Conservation (phyloP, 2,797 vertebrate species). For the Pseudomugil gertrudae region DNA sequence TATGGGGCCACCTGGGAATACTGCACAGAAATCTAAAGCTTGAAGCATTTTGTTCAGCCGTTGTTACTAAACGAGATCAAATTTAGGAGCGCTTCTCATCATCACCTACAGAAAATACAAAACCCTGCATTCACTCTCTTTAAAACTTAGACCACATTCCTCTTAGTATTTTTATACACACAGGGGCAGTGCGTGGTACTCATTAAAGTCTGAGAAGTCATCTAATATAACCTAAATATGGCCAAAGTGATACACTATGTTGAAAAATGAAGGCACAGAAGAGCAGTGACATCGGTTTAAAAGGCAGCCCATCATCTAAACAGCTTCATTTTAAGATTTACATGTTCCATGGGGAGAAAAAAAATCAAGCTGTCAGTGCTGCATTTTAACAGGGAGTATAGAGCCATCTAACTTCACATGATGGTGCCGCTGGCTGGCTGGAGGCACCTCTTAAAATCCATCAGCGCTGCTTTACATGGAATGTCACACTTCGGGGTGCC, state of each 20-base stretch:
- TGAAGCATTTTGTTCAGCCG: slow-evolving; percentile 2
- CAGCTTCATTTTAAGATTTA: slow-evolving; percentile 40
- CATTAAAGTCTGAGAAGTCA: background rate
- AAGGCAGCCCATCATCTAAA: slow-evolving; percentile 36
- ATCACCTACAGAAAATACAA: slow-evolving; percentile 34
- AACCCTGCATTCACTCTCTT: slow-evolving; percentile 45
- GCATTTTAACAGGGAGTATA: slow-evolving; percentile 40
- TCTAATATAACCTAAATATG: slow-evolving; percentile 6
- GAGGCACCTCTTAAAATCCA: slow-evolving; percentile 75
- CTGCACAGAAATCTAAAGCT: slow-evolving; percentile 9
- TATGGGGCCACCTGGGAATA: slow-evolving; percentile 33
- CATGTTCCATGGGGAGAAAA: slow-evolving; percentile 28
- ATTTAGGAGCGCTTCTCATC: slow-evolving; percentile 36
- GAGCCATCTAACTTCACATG: slow-evolving; percentile 56
- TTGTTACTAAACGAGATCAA: slow-evolving; percentile 32
- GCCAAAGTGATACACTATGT: no score
- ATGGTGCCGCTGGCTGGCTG: slow-evolving; percentile 38
- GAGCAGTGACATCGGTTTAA: slow-evolving; percentile 17
- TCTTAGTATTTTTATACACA: slow-evolving; percentile 2
- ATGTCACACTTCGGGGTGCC: slow-evolving; percentile 64
- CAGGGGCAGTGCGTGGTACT: background rate
- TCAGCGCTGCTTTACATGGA: slow-evolving; percentile 64
- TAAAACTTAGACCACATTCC: background rate
- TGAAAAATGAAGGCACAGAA: no score
- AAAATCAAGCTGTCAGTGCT: slow-evolving; percentile 55